These are phyloP conservation scores for Monochamus alternatus DNA, from an alignment of 2,888 invertebrate species.

Conservation along the genomic window DNA sequence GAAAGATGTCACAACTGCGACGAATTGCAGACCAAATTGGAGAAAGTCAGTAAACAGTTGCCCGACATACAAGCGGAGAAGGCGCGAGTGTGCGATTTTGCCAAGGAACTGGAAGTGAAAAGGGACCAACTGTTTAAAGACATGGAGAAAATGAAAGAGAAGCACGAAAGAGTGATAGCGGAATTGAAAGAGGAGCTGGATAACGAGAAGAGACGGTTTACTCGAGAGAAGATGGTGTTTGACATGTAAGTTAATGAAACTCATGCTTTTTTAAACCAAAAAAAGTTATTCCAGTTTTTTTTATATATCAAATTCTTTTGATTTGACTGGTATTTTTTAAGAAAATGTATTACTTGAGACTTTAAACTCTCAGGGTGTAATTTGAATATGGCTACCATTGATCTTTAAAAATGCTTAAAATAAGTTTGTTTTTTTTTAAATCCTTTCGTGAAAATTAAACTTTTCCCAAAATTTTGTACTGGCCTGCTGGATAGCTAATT, in stretches of 20 bases:
- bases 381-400: no score
- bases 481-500: no score
- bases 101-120: conserved; percentile 72
- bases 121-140: conserved; percentile 72
- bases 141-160: conserved; percentile 72
- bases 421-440: no score
- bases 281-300: no score
- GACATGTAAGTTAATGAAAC: conserved; percentile 62
- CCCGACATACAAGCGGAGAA: conserved; percentile 70
- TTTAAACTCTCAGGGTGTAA: no score
- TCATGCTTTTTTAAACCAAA: no score
- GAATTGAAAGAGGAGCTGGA: conserved; percentile 77
- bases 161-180: conserved; percentile 79
- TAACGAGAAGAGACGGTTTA: conserved; percentile 75
- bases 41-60: conserved; percentile 75
- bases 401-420: no score
- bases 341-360: no score
- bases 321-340: no score
- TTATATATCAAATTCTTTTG: no score
- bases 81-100: conserved; percentile 70
- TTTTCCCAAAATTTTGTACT: no score
- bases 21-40: conserved; percentile 47
- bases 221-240: conserved; percentile 75
- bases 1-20: conserved; percentile 42
- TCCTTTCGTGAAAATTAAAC: no score